Evolutionary conservation across 1,140 invertebrate species (phyloP).

Genomic region (Bradynema listronoti): DNA sequence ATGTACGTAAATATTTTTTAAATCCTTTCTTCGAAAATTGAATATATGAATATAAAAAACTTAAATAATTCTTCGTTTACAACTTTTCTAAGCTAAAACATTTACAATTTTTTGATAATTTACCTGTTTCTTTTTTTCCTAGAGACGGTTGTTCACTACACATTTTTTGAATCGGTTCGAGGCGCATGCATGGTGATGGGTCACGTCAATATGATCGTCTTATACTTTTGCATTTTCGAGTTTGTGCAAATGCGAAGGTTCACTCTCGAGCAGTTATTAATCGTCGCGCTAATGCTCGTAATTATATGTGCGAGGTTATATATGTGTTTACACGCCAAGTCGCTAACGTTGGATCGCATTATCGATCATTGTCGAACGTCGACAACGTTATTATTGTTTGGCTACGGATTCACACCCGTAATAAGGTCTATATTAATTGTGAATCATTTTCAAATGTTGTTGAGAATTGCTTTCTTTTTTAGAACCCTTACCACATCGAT

Average conservation of each 20-base stretch:
- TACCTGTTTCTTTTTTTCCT: no score
- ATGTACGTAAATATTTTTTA: no score
- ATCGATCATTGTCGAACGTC: conserved; percentile 35
- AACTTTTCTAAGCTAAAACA: no score
- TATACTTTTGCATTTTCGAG: conserved; percentile 70
- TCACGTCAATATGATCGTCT: conserved; percentile 69
- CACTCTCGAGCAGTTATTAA: conserved; percentile 63
- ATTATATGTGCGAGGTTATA: conserved; percentile 55
- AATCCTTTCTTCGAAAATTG: no score
- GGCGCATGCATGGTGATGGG: conserved; percentile 70
- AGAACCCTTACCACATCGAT: conserved; percentile 89
- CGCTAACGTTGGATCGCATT: conserved; percentile 60
- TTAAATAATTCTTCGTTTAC: no score
- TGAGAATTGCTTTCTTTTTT: conserved; percentile 11
- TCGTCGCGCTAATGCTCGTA: conserved; percentile 64
- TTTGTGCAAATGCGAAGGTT: conserved; percentile 22
- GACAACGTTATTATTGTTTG: conserved; percentile 37
- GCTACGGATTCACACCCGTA: conserved; percentile 54
- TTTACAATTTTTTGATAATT: no score
- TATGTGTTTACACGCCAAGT: conserved; percentile 61
- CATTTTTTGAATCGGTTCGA: conserved; percentile 66
- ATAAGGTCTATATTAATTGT: conserved; percentile 34
- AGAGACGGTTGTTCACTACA: conserved; percentile 69
- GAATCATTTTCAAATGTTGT: conserved; percentile 27
- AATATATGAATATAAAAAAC: no score